Base-by-base conservation (phyloP, 1,140 invertebrate species). In the Prorops nasuta region DNA sequence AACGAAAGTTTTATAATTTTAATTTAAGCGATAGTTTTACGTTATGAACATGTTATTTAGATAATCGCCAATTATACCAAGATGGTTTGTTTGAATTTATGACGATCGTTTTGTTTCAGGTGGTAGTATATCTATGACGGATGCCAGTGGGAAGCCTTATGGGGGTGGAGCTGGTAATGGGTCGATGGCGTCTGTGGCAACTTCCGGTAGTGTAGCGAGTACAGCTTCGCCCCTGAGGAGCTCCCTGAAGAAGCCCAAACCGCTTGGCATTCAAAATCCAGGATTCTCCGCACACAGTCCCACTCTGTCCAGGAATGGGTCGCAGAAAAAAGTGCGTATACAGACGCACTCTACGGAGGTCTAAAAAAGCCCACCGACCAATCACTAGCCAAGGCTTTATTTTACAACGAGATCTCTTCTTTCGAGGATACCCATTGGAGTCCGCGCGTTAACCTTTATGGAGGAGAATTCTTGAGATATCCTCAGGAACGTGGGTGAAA, bases 311-410 rank as follows among this genome's bases (percentile, higher is more conserved):
- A 80, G 90, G 32, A 91, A 91, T 58, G 89, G 89, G 1, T 91
- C 88, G 56, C 86, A 90, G 50, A 92, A 92, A 65, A 91, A 92
- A 79, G 90, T 93, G 10, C 81, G 90, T 17, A 92, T 93, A 74
- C 89, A 93, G 68, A 91, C 90, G 12, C 88, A 90, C 60, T 91
- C 89, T 54, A 93, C 90, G 2, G 90, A 91, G 67, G 90, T 92
- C 31, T 90, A 79, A 79, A 6, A 32, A 9, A 6, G n/a, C n/a
- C n/a, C n/a, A n/a, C n/a, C n/a, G n/a, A n/a, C n/a, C n/a, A n/a
- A n/a, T n/a, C n/a, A n/a, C n/a, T n/a, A n/a, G n/a, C n/a, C n/a
- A n/a, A n/a, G n/a, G n/a, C n/a, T n/a, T n/a, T n/a, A n/a, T n/a
- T n/a, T n/a, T n/a, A n/a, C n/a, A n/a, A n/a, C n/a, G n/a, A n/a